These are phyloP conservation scores for Ischnura elegans DNA, from an alignment of 2,888 invertebrate genomes.

Conservation along the genomic window DNA sequence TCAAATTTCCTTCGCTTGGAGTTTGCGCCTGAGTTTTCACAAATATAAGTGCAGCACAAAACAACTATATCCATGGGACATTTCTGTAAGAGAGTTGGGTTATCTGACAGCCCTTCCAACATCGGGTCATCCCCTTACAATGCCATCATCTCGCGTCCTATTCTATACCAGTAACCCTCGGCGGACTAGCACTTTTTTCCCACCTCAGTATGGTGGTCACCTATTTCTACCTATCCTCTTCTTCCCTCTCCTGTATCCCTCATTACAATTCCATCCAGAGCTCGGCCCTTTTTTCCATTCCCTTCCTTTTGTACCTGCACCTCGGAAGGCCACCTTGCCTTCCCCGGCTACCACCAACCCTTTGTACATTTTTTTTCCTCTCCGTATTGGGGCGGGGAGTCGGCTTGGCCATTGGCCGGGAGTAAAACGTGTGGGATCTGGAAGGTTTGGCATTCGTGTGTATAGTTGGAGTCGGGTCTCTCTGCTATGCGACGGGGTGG, in stretches of 20 bases:
- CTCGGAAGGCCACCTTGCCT: not conserved
- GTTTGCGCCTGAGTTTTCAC: too few species aligned
- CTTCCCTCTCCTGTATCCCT: not conserved
- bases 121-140: not conserved
- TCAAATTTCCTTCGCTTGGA: too few species aligned
- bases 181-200: too few species aligned
- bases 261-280: slow-evolving; percentile 19
- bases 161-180: too few species aligned
- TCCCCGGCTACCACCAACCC: not conserved
- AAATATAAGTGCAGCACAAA: too few species aligned
- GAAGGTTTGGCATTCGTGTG: not conserved
- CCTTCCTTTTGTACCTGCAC: slow-evolving; percentile 16
- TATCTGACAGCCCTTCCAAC: too few species aligned
- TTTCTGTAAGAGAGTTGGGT: too few species aligned
- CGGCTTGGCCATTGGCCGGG: not conserved
- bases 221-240: not conserved
- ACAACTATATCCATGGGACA: too few species aligned
- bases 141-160: not conserved
- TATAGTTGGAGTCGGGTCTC: not conserved
- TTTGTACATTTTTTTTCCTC: not conserved
- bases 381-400: not conserved
- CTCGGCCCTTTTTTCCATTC: not conserved
- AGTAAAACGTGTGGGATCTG: not conserved
- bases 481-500: not conserved
- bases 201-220: too few species aligned